phyloP scores from a whole-genome alignment of 1,140 invertebrate genomes.

The Drosophila sturtevanti region DNA sequence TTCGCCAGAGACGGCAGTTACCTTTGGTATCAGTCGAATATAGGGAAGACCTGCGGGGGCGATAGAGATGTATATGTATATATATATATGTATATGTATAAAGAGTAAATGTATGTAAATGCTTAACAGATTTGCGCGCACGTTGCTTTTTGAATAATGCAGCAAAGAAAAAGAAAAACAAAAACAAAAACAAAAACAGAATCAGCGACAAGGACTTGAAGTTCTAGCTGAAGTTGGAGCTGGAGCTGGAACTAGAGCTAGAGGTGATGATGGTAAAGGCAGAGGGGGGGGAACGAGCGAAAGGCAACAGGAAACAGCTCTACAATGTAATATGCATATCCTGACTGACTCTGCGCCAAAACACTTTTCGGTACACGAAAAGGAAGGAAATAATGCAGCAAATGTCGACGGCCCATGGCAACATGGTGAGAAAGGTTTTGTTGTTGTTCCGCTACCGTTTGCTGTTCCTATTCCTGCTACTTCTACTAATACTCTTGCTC shows the following conservation, averaged over 20 bases:
- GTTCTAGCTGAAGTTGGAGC: neutral
- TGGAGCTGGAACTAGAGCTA: neutral
- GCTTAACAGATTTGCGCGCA: slow-evolving; percentile 65
- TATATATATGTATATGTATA: too few relatives aligned
- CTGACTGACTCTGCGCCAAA: slow-evolving; percentile 50
- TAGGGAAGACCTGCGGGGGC: slow-evolving; percentile 88
- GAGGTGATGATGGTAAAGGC: too few relatives aligned
- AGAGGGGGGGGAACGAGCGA: neutral
- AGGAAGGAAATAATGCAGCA: slow-evolving; percentile 78
- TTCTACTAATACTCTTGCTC: neutral
- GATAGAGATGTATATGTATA: slow-evolving; percentile 10
- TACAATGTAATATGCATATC: slow-evolving; percentile 78
- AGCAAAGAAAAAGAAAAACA: slow-evolving; percentile 50
- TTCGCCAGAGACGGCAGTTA: slow-evolving; percentile 93
- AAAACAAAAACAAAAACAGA: slow-evolving; percentile 9
- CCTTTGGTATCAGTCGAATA: slow-evolving; percentile 91
- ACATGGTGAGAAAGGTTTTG: slow-evolving; percentile 33
- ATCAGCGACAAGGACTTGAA: neutral
- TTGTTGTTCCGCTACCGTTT: slow-evolving; percentile 30
- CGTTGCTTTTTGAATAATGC: slow-evolving; percentile 78
- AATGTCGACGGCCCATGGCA: slow-evolving; percentile 52
- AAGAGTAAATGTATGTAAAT: slow-evolving; percentile 37
- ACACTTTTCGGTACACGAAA: slow-evolving; percentile 55
- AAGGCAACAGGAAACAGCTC: slow-evolving; percentile 42
- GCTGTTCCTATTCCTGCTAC: slow-evolving; percentile 5